Evolutionary conservation across 2,888 invertebrate species (phyloP), one percentile per base, ranked within the genome.

Genomic region (Julus scandinavius): DNA sequence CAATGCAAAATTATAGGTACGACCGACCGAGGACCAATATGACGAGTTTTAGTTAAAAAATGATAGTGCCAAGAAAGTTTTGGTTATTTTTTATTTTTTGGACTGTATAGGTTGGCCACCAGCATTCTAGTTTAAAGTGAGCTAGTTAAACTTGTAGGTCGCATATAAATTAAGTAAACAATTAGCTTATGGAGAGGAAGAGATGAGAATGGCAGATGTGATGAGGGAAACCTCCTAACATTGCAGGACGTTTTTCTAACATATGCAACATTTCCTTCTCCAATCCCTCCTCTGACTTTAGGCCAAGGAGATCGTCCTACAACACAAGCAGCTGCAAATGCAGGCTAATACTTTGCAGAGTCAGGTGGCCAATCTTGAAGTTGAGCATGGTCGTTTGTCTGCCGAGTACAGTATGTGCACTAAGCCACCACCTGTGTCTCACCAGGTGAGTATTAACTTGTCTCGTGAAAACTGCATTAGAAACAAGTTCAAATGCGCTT

Each of bases 261-360:
- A 80, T 80, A 29, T 29, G 6, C 20, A 38, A 80, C 38, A 41
- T 80, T 80, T 87, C 80, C 83, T 63, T 87, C 45, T 80, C 49
- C 58, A 72, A 38, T 80, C 80, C 80, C 80, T 80, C 80, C 72
- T 29, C 40, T 88, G 85, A 58, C 41, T 50, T 29, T 63, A 89
- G 90, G 91, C 90, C 50, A 92, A 92, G 90, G 92, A 97, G 93
- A 98, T 98, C 91, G 98, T 98, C 50, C 95, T 97, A 88, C 94
- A 97, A 49, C 98, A 98, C 92, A 98, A 97, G 92, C 97, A 98
- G 91, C 93, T 98, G 89, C 98, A 98, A 93, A 95, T 96, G 89
- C 96, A 97, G 93, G 97, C 96, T 1, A 96, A 96, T 91, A 96
- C 96, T 92, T 93, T 98, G 89, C 97, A 98, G 92, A 94, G 95